Conservation (phyloP, 2,113 vertebrate genomes). For the Macquaria australasica region DNA sequence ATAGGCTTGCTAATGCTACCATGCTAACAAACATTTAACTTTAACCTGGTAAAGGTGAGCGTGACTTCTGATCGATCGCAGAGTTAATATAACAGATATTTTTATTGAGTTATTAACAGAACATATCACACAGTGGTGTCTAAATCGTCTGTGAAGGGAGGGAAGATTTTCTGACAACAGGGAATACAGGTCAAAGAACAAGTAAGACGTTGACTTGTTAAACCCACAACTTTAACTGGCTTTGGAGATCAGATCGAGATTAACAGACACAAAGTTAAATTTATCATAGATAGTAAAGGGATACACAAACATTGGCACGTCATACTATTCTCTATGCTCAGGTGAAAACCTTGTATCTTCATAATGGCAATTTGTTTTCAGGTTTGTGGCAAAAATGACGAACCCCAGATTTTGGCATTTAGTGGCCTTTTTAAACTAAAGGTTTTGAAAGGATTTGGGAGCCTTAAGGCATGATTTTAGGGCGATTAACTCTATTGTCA, state of each 20-base stretch:
- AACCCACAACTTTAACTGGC: not conserved
- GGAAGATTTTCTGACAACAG: not conserved
- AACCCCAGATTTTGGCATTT: too few relatives aligned
- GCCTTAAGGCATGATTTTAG: too few relatives aligned
- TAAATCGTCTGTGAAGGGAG: not conserved
- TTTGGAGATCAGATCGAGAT: not conserved
- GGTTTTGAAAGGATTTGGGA: too few relatives aligned
- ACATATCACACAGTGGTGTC: not conserved
- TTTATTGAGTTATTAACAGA: not conserved
- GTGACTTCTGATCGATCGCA: conserved; percentile 28
- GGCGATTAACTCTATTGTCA: not conserved
- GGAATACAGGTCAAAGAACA: not conserved
- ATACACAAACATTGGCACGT: not conserved
- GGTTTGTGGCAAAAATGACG: not conserved
- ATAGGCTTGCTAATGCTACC: not conserved
- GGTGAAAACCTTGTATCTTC: not conserved
- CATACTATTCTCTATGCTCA: not conserved
- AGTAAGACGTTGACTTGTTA: not conserved
- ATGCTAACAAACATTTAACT: not conserved
- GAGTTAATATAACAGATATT: conserved; percentile 17
- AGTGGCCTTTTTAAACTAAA: too few relatives aligned
- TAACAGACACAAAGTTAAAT: not conserved
- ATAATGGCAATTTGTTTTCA: not conserved
- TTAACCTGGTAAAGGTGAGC: not conserved
- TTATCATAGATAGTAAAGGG: not conserved